Percentiles rank a stretch among this genome's conserved stretches.
Evolutionary conservation across 2,888 invertebrate genomes (phyloP).

Genomic region (Brachyopa scutellaris): DNA sequence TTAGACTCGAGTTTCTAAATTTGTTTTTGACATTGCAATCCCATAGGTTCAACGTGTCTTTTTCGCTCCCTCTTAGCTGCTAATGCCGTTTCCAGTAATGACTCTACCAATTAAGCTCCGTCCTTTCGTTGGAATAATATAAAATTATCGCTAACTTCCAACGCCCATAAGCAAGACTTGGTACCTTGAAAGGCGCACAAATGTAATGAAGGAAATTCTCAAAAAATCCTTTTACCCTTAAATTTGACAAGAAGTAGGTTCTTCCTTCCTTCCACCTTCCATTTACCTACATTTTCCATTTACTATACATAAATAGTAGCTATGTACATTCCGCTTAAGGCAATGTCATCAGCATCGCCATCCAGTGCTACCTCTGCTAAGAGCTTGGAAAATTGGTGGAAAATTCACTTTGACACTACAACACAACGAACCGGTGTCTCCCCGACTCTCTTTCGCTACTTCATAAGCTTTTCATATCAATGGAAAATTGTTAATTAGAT

Average conservation of each 20-base stretch:
- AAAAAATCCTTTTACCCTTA: neutral
- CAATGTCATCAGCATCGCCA: conserved; percentile 4
- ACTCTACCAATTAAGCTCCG: neutral
- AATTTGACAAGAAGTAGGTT: neutral
- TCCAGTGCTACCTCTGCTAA: conserved; percentile 39
- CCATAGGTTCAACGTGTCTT: too few species aligned
- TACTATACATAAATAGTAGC: neutral
- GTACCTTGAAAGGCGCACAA: neutral
- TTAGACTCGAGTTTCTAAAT: too few species aligned
- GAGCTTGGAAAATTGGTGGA: conserved; percentile 73
- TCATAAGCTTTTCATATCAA: conserved; percentile 75
- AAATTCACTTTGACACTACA: conserved; percentile 74
- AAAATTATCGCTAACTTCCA: neutral
- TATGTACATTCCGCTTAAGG: conserved; percentile 8
- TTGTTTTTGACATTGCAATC: too few species aligned
- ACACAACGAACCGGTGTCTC: conserved; percentile 6
- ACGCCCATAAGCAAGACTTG: neutral
- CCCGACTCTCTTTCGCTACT: conserved; percentile 9
- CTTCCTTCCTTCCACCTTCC: neutral
- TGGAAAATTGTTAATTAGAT: conserved; percentile 82
- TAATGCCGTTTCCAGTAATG: neutral
- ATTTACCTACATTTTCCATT: too few species aligned
- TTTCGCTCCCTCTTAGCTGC: too few species aligned
- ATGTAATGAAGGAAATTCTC: neutral
- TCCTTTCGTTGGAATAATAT: neutral